These are phyloP conservation scores for Balaeniceps rex DNA, from an alignment of 2,113 vertebrate genomes.

Conservation along the genomic window DNA sequence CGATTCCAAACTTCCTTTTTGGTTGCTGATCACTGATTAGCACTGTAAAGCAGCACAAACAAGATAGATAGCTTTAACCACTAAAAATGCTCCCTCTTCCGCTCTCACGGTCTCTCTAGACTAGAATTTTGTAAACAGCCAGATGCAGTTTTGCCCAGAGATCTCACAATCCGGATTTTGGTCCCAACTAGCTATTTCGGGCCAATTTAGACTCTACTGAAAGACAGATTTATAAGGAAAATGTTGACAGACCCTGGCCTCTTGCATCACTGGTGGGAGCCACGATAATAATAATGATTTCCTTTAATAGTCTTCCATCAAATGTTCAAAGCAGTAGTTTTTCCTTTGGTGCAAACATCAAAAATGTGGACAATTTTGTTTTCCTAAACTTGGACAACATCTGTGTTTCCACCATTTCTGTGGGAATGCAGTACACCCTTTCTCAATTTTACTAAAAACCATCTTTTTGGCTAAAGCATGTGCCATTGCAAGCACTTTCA, in stretches of 20 bases:
- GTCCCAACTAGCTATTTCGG: not conserved
- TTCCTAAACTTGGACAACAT: constrained; percentile 59
- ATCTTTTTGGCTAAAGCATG: constrained; percentile 35
- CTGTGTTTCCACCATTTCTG: constrained; percentile 62
- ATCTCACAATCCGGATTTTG: constrained; percentile 28
- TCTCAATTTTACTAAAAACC: constrained; percentile 63
- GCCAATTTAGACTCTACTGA: constrained; percentile 31
- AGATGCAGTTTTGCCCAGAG: constrained; percentile 25
- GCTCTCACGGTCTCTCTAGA: not conserved
- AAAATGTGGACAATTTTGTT: constrained; percentile 61
- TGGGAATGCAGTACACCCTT: constrained; percentile 48
- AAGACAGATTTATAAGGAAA: constrained; percentile 59
- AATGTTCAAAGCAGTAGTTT: constrained; percentile 28
- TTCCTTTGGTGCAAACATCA: constrained; percentile 55
- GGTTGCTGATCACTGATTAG: not conserved
- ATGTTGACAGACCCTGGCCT: constrained; percentile 58
- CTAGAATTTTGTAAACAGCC: constrained; percentile 31
- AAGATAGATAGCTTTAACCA: not conserved
- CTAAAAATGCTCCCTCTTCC: not conserved
- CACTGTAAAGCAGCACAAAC: not conserved
- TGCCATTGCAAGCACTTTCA: constrained; percentile 16
- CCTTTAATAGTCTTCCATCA: constrained; percentile 61
- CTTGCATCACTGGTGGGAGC: constrained; percentile 20
- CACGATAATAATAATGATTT: constrained; percentile 28
- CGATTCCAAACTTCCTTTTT: not conserved